A percentile compares a stretch with the other conserved stretches of the same genome.
Evolutionary conservation across 2,797 vertebrate species (phyloP).

Genomic region (Spatula versicolor): DNA sequence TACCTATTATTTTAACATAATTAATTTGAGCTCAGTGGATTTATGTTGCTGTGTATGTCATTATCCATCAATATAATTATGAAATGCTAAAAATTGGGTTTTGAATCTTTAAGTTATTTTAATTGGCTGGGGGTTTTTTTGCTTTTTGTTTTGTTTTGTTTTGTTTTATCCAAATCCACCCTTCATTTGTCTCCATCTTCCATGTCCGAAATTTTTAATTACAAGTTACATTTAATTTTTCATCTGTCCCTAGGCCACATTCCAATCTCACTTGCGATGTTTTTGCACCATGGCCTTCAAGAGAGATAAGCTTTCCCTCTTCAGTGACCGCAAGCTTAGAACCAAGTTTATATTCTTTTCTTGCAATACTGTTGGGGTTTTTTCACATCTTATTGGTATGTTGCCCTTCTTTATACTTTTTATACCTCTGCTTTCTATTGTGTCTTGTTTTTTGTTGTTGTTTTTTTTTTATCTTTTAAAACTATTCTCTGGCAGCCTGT

Average conservation of each 20-base stretch:
- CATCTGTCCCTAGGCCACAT: background rate
- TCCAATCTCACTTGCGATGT: background rate
- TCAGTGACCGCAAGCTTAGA: background rate
- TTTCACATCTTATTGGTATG: background rate
- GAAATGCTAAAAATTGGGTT: conserved; percentile 44
- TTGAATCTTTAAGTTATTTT: conserved; percentile 50
- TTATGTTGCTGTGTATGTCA: conserved; percentile 49
- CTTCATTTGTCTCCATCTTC: conserved; percentile 15
- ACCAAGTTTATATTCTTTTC: background rate
- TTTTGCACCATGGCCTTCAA: background rate
- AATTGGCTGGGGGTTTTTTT: background rate
- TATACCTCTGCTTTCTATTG: accelerated
- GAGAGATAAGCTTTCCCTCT: background rate
- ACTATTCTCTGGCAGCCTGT: background rate
- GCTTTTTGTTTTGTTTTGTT: no score
- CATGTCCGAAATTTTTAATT: background rate
- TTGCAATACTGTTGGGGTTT: accelerated
- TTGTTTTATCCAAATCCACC: background rate
- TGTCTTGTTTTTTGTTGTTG: no score
- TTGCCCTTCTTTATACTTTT: background rate
- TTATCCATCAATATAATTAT: conserved; percentile 63
- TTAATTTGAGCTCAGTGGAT: conserved; percentile 67
- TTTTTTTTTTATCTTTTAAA: background rate
- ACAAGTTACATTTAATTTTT: background rate
- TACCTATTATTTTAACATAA: conserved; percentile 73